phyloP scores from a whole-genome alignment of 92 coral and sea anemone species.

The Nematostella vectensis region DNA sequence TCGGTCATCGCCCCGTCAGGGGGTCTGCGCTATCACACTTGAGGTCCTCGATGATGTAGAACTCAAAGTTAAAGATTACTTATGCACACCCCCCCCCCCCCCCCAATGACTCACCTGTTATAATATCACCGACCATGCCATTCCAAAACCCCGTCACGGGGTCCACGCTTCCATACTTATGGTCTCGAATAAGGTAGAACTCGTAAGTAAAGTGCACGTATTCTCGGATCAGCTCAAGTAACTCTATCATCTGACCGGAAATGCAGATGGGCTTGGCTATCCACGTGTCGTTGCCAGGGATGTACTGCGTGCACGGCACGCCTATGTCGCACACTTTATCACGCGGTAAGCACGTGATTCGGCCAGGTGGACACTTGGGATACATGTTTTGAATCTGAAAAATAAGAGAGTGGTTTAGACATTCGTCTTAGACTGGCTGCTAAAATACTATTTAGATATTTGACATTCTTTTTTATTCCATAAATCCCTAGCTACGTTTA shows the following conservation, averaged over 20 bases:
- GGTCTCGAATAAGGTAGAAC: constrained; percentile 50
- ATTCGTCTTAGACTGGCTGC: too few relatives aligned
- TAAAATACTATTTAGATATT: too few relatives aligned
- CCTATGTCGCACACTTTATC: constrained; percentile 36
- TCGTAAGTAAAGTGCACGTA: constrained; percentile 35
- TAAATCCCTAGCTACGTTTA: too few relatives aligned
- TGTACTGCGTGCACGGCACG: constrained; percentile 31
- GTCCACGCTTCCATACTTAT: constrained; percentile 54
- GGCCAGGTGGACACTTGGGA: constrained; percentile 7
- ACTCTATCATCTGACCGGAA: constrained; percentile 56
- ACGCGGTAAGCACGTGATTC: neutral
- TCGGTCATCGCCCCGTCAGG: too few relatives aligned
- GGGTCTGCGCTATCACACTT: too few relatives aligned
- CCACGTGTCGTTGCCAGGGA: constrained; percentile 18
- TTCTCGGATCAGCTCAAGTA: constrained; percentile 33
- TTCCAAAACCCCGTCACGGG: constrained; percentile 43
- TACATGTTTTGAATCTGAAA: constrained; percentile 9
- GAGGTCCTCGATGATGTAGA: too few relatives aligned
- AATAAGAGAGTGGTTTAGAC: neutral
- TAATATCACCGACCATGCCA: constrained; percentile 66
- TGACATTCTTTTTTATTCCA: too few relatives aligned
- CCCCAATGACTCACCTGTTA: constrained; percentile 46
- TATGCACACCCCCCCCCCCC: too few relatives aligned
- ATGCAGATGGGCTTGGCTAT: constrained; percentile 29
- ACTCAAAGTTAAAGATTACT: too few relatives aligned